Conservation (phyloP, 2,797 vertebrate species). For the Hoplostethus mediterraneus region DNA sequence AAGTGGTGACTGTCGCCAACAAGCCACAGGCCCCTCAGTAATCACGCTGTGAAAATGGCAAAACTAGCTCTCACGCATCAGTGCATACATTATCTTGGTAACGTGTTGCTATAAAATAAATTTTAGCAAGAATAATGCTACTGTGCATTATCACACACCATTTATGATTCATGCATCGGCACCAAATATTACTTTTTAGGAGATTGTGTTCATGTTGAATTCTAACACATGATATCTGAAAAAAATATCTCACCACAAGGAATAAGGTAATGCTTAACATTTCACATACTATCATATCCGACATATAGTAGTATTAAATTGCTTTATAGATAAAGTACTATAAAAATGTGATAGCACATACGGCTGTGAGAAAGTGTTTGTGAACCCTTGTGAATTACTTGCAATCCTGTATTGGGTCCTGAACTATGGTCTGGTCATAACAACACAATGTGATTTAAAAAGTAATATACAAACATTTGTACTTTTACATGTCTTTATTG, state of each 20-base stretch:
- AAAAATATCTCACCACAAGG: neutral
- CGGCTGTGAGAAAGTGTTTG: no score
- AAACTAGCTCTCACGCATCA: neutral
- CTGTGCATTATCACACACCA: neutral
- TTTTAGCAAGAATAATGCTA: no score
- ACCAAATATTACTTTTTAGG: neutral
- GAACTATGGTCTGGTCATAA: no score
- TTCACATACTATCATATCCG: neutral
- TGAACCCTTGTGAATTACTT: no score
- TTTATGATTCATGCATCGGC: neutral
- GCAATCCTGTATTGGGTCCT: no score
- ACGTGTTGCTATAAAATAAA: no score
- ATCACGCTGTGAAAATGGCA: neutral
- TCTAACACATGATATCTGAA: neutral
- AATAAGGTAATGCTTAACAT: neutral
- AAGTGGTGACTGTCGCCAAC: neutral
- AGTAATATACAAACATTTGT: no score
- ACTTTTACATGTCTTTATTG: no score
- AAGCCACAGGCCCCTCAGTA: neutral
- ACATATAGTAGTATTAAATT: neutral
- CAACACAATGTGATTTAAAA: no score
- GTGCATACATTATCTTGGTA: neutral
- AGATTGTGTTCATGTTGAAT: neutral
- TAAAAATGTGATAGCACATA: no score
- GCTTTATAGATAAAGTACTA: no score